Evolutionary conservation across 2,113 vertebrate species (phyloP), one percentile per base, ranked within the genome.

Genomic region (Noturus placidus): DNA sequence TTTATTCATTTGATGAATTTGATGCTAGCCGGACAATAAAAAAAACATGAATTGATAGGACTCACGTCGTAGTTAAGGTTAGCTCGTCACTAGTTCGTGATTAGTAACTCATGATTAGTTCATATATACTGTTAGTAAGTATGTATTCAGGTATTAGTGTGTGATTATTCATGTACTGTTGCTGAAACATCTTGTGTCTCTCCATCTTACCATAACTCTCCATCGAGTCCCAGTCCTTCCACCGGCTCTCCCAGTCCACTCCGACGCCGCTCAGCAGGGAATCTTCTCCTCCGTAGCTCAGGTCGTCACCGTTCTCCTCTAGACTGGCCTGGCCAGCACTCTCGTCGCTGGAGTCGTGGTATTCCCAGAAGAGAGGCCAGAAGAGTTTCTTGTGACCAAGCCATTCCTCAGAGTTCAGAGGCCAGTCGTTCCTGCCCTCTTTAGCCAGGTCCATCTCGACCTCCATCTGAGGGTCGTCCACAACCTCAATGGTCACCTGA

Each of bases 331-430:
- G 85, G 91, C 63, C 87, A 61, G 91, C 88, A 1, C 86, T 93
- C 0, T 93, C 93, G 83, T 95, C 95, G 17, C 91, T 2, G 0
- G 93, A 93, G 57, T 97, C 96, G 0, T 92, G 94, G 87, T 96
- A 96, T 83, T 96, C 95, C 97, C 96, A 97, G 90, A 97, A 96
- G 85, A 97, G 94, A 0, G 96, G 96, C 96, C 96, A 97, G 92
- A 97, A 97, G 27, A 96, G 89, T 78, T 96, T 95, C 84, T 95
- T 95, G 92, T 96, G 91, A 6, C 94, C 94, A 76, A 94, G 30
- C 96, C 95, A 96, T 89, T 95, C 93, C 70, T 96, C 92, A 6
- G 95, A 92, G 0, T 82, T 91, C 82, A 95, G 86, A 56, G 96
- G 95, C 97, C 96, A 96, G 91, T 93, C 95, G 52, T 92, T 94